Evolutionary conservation across 2,888 invertebrate species (phyloP).

Genomic region (Torymus aiolomorphi): DNA sequence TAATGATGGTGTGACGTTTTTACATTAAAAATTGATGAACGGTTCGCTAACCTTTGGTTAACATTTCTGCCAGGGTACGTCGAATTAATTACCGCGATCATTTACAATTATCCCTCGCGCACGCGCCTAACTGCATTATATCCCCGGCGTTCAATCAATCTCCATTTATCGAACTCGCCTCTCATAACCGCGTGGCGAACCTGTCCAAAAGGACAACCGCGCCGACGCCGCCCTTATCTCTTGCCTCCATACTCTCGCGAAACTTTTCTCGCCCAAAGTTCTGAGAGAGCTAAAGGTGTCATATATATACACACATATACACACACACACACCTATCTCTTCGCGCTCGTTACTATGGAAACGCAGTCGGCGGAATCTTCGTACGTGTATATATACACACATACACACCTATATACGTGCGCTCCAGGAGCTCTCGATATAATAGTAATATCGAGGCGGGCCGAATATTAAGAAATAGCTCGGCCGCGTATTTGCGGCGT

Average conservation of each 20-base stretch:
- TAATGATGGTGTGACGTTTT: too few relatives aligned
- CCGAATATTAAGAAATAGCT: constrained; percentile 74
- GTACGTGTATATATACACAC: too few relatives aligned
- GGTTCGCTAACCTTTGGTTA: too few relatives aligned
- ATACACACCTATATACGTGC: too few relatives aligned
- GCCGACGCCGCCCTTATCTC: not conserved
- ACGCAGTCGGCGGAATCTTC: constrained; percentile 6
- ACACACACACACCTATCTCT: too few relatives aligned
- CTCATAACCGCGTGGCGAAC: constrained; percentile 9
- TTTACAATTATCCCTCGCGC: constrained; percentile 36
- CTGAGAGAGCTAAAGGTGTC: constrained; percentile 3
- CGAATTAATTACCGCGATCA: constrained; percentile 47
- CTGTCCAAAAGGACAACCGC: constrained; percentile 23
- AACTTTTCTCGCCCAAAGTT: not conserved
- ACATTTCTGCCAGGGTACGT: too few relatives aligned
- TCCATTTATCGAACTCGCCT: constrained; percentile 33
- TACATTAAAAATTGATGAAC: too few relatives aligned
- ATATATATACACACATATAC: too few relatives aligned
- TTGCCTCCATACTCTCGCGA: constrained; percentile 7
- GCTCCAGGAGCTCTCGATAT: constrained; percentile 2
- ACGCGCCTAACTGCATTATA: constrained; percentile 6
- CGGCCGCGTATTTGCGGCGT: constrained; percentile 66
- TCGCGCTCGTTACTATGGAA: constrained; percentile 49
- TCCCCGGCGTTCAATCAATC: constrained; percentile 37
- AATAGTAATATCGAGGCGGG: constrained; percentile 52